These are phyloP conservation scores for Pelmatolapia mariae DNA, from an alignment of 2,113 vertebrate species.

Conservation along the genomic window DNA sequence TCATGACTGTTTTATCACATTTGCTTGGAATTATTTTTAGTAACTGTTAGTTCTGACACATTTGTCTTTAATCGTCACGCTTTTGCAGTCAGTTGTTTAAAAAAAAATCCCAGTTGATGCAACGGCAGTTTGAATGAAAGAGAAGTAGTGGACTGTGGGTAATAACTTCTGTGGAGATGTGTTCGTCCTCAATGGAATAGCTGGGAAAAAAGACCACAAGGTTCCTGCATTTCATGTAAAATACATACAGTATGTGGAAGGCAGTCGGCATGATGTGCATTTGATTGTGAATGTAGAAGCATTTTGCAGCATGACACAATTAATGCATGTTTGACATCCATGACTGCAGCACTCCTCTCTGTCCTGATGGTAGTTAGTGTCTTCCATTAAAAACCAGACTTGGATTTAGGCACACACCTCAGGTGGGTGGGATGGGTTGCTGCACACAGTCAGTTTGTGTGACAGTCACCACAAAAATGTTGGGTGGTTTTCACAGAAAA, in stretches of 20 bases:
- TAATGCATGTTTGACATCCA: constrained; percentile 35
- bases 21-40: background rate
- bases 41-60: background rate
- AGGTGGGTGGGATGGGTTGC: background rate
- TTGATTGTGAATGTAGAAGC: constrained; percentile 16
- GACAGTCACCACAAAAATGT: background rate
- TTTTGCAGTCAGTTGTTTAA: background rate
- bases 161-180: background rate
- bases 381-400: background rate
- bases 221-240: background rate
- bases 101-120: background rate
- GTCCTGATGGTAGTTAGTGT: background rate
- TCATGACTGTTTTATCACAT: background rate
- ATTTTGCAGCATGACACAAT: constrained; percentile 48
- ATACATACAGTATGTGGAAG: background rate
- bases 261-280: constrained; percentile 30
- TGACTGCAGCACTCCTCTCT: background rate
- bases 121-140: background rate
- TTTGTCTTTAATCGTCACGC: background rate
- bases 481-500: background rate
- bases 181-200: background rate
- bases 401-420: background rate
- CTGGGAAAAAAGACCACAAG: background rate
- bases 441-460: background rate
- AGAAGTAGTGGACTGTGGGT: background rate